Base-by-base conservation (phyloP, 2,797 vertebrate species). In the Synaphobranchus kaupii region DNA sequence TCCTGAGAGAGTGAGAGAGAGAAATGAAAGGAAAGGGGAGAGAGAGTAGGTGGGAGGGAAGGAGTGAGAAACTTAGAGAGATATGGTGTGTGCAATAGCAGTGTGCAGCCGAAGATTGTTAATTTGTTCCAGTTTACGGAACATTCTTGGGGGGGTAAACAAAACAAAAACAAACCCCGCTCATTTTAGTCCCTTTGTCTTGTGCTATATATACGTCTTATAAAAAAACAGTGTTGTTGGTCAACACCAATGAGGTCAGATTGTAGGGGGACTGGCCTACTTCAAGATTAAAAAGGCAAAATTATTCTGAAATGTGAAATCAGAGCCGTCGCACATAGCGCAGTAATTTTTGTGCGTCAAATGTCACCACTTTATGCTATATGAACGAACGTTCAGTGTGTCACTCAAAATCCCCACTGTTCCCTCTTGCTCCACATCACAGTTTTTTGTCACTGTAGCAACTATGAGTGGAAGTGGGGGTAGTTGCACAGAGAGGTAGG, bases 281-380 rank as follows among this genome's bases (percentile, higher is more conserved):
- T 95, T 68, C 95, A 95, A 96, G 94, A 94, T 95, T 94, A 94
- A 95, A 93, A 96, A 95, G 95, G 95, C 94, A 94, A 94, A 94
- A 93, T 94, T 92, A 94, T 90, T 94, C 47, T 90, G 94, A 94
- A 92, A 91, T 86, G 13, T 91, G 93, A 95, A 92, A 93, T 92
- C 91, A 81, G 92, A 95, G 92, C 93, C 90, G 63, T 85, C 78
- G 88, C 80, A 93, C 90, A 92, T 93, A 93, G 92, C 92, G 93
- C 94, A 90, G 92, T 86, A 89, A 93, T 84, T 66, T 90, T 92
- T 86, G 92, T 92, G 34, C 82, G 88, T 90, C 92, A 94, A 39
- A 17, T 91, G 87, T 88, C 85, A 92, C 94, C 91, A 92, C 93
- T 94, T 93, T 93, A 93, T 95, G 94, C 39, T 95, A 92, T 94